Conservation (phyloP, 1,140 invertebrate genomes). For the Dryas iulia region DNA sequence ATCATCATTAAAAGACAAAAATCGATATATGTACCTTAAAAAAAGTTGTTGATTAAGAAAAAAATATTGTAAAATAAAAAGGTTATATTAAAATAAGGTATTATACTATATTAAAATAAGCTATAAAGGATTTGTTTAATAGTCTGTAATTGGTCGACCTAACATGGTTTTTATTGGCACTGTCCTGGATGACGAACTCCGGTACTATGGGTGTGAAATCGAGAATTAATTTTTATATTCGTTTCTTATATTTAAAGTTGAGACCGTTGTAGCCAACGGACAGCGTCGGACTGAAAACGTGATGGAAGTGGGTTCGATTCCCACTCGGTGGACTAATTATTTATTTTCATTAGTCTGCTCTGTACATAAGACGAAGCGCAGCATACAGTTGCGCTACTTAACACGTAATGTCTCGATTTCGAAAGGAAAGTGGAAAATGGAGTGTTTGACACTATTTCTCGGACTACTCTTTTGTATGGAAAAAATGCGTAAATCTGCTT, state of each 20-base stretch:
- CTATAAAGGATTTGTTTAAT: slow-evolving; percentile 66
- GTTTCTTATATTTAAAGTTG: background rate
- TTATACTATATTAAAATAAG: slow-evolving; percentile 49
- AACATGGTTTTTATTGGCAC: slow-evolving; percentile 71
- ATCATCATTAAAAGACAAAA: slow-evolving; percentile 14
- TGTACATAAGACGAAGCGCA: no score
- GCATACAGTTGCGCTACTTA: no score
- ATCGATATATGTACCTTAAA: background rate
- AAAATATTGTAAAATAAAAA: background rate
- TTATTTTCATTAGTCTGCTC: no score
- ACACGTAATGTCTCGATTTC: no score
- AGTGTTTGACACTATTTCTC: no score
- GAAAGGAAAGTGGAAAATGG: no score
- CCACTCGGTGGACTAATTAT: background rate
- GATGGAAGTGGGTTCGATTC: background rate
- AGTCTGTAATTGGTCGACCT: slow-evolving; percentile 61
- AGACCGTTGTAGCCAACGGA: background rate
- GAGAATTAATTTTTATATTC: background rate
- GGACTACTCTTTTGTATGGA: no score
- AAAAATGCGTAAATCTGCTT: no score
- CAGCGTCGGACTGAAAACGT: background rate
- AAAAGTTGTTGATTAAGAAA: slow-evolving; percentile 14
- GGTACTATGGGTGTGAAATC: slow-evolving; percentile 34
- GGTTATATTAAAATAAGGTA: background rate
- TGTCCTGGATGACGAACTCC: slow-evolving; percentile 47